Conservation (phyloP, 2,797 vertebrate species). For the Cossypha caffra region DNA sequence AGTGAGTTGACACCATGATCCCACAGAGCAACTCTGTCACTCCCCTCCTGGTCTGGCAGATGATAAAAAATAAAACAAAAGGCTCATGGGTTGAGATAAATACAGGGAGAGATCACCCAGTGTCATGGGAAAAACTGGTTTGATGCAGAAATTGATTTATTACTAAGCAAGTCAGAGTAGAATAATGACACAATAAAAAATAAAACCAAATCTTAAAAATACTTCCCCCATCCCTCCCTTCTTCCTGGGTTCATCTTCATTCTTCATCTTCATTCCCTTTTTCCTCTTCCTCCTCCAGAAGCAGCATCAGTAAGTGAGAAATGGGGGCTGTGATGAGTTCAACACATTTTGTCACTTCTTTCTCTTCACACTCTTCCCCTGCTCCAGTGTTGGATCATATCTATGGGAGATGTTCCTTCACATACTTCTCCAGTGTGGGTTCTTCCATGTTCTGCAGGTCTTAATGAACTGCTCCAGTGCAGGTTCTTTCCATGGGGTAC, state of each 20-base stretch:
- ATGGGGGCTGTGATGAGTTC: accelerated
- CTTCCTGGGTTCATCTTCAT: background rate
- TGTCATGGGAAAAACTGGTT: background rate
- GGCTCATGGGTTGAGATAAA: accelerated
- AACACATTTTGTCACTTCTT: background rate
- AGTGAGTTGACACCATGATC: background rate
- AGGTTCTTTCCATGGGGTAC: background rate
- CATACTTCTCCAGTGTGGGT: accelerated
- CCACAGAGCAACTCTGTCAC: background rate
- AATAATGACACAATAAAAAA: background rate
- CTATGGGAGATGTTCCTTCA: background rate
- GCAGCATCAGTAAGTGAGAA: accelerated
- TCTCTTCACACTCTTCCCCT: background rate
- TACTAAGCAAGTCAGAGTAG: background rate
- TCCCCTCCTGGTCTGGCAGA: background rate
- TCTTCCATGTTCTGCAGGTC: background rate
- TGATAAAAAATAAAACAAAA: background rate
- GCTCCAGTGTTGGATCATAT: background rate
- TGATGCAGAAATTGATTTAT: background rate
- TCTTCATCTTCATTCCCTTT: background rate
- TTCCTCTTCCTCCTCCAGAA: background rate
- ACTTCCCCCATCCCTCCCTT: background rate
- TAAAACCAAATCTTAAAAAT: background rate
- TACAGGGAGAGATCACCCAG: background rate
- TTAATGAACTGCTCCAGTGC: background rate